Conservation (phyloP, 2,888 invertebrate species). For the Sabatieria punctata region DNA sequence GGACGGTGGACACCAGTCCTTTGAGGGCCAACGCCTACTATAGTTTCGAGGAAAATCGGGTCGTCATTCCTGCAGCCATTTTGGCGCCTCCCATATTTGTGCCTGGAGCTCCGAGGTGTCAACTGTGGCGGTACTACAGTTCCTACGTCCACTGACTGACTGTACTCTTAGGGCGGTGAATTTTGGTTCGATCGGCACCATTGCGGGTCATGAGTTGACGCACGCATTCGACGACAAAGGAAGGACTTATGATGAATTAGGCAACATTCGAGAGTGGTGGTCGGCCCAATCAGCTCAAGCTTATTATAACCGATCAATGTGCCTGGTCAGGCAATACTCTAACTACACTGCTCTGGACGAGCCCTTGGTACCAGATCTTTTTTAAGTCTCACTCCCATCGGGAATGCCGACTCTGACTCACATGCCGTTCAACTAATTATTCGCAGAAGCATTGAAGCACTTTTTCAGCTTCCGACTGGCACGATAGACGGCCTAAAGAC, state of each 20-base stretch:
- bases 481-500: not conserved
- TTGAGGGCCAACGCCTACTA: not conserved
- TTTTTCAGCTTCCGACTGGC: too few species aligned
- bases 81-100: not conserved
- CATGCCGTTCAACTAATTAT: too few species aligned
- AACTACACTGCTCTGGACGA: not conserved
- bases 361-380: not conserved
- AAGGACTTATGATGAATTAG: not conserved
- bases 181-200: not conserved
- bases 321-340: not conserved
- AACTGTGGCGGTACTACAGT: too few species aligned
- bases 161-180: too few species aligned
- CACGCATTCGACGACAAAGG: not conserved
- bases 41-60: not conserved
- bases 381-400: too few species aligned
- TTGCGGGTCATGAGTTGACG: slow-evolving; percentile 1
- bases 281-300: not conserved
- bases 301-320: not conserved
- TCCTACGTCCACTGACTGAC: too few species aligned
- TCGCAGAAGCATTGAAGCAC: too few species aligned
- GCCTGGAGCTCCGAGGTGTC: not conserved
- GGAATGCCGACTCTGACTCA: too few species aligned
- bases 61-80: not conserved
- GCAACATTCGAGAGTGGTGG: not conserved
- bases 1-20: too few species aligned